These are phyloP conservation scores for Nymphalis io DNA, from an alignment of 1,140 invertebrate species.

Conservation along the genomic window DNA sequence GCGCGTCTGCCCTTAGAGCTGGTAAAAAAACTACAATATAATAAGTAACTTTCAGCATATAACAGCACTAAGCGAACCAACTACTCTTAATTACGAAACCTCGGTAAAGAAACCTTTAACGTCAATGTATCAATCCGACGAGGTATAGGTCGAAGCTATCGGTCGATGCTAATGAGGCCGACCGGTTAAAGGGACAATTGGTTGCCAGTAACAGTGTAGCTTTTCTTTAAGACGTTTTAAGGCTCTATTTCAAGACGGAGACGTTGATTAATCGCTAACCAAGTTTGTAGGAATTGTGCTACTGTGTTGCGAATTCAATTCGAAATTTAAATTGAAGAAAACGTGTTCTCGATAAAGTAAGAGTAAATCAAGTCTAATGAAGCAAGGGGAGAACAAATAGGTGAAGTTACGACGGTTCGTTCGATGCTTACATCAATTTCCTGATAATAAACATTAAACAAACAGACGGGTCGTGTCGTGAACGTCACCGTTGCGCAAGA, in stretches of 20 bases:
- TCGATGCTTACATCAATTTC: conserved; percentile 60
- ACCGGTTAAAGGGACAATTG: conserved; percentile 68
- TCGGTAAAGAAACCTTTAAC: conserved; percentile 64
- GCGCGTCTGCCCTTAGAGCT: not conserved
- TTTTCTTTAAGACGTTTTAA: conserved; percentile 64
- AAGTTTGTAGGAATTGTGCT: conserved; percentile 53
- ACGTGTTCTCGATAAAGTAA: conserved; percentile 36
- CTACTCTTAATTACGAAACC: conserved; percentile 60
- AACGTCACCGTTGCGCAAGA: conserved; percentile 53
- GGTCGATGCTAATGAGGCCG: conserved; percentile 68
- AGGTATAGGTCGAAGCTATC: conserved; percentile 62
- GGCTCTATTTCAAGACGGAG: conserved; percentile 59
- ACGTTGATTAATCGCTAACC: conserved; percentile 57
- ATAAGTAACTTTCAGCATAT: not conserved
- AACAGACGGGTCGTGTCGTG: conserved; percentile 55
- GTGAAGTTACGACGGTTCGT: conserved; percentile 50
- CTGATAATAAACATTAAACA: conserved; percentile 66
- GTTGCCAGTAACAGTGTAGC: conserved; percentile 52
- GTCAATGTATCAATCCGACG: conserved; percentile 72
- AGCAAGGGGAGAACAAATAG: conserved; percentile 56
- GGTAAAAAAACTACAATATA: not conserved
- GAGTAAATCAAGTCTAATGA: conserved; percentile 58
- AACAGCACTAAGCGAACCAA: conserved; percentile 9
- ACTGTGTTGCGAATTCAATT: conserved; percentile 55
- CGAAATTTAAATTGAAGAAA: conserved; percentile 56